Base-by-base conservation (phyloP, 2,888 invertebrate genomes). In the Eristalinus aeneus region DNA sequence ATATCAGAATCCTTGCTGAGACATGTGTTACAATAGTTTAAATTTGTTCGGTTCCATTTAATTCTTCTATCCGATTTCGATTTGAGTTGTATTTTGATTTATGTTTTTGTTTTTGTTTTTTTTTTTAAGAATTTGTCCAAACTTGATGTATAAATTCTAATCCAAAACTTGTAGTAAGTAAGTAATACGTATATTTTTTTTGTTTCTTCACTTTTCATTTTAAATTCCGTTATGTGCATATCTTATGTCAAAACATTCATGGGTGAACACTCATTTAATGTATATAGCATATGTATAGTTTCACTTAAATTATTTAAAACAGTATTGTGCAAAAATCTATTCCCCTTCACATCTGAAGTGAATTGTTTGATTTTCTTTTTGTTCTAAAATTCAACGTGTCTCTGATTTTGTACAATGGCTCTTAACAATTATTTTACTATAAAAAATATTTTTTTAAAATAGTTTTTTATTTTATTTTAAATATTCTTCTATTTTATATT, bases 391-490 rank as follows among this genome's bases (percentile, higher is more conserved):
- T 73, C 22, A 39, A 58, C 27, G 39, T 65, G 64, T 60, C 39
- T 58, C 36, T 16, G 56, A 31, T 36, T 85, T 81, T 85, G 81
- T 85, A 85, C 85, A 85, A 72, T 77, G 72, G 65, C n/a, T 46
- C 79, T 79, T 79, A 79, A 64, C 16, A 68, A 65, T 12, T 65
- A 67, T 20, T 61, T 58, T 31, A 54, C 27, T 73, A 76, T 84
- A 84, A 68, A 76, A 80, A 65, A 80, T 84, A 79, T 61, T 61
- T 72, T 34, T 71, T 74, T 75, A 71, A 27, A 12, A 65, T 58
- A 31, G 4, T 39, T 76, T 68, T 23, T 53, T 65, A 39, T 67
- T 31, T 61, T 34, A 22, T 75, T 75, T 46, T 58, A 10, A 58
- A 27, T 77, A 60, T 54, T 69, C 61, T 54, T 76, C n/a, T 31